Percentiles rank a stretch among this genome's conserved stretches.
These are phyloP conservation scores for Thymallus thymallus DNA, from an alignment of 2,113 vertebrate species.

Conservation along the genomic window DNA sequence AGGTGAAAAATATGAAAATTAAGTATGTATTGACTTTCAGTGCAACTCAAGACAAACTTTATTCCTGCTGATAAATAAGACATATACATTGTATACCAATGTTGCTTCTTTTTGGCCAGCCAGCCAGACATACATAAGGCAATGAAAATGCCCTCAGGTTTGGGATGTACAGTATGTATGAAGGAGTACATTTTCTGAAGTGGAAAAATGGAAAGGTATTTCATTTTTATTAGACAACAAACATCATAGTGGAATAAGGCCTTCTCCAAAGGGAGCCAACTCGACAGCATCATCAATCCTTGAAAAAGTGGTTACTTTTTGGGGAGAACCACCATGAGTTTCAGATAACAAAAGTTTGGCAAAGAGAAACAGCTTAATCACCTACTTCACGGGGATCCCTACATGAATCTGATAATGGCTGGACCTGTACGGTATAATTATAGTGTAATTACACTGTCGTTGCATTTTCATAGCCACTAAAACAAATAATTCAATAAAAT, in stretches of 20 bases:
- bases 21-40: slow-evolving; percentile 1
- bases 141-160: neutral
- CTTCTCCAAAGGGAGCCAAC: slow-evolving; percentile 9
- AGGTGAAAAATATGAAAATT: neutral
- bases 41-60: slow-evolving; percentile 58
- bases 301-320: slow-evolving; percentile 17
- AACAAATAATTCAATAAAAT: no score
- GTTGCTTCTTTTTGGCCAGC: slow-evolving; percentile 71
- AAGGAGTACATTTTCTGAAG: neutral
- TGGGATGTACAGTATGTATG: neutral
- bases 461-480: no score
- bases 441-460: no score
- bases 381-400: no score
- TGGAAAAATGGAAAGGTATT: slow-evolving; percentile 10
- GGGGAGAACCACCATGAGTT: slow-evolving; percentile 6
- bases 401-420: no score
- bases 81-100: slow-evolving; percentile 73
- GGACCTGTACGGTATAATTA: no score
- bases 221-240: slow-evolving; percentile 24
- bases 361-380: no score
- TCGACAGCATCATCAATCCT: slow-evolving; percentile 24
- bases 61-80: slow-evolving; percentile 78
- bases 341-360: no score
- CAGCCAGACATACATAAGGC: slow-evolving; percentile 77
- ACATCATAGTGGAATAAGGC: slow-evolving; percentile 7